Percentiles rank a stretch among this genome's conserved stretches.
phyloP scores from a whole-genome alignment of 2,888 invertebrate genomes.

The Stenichneumon culpator region DNA sequence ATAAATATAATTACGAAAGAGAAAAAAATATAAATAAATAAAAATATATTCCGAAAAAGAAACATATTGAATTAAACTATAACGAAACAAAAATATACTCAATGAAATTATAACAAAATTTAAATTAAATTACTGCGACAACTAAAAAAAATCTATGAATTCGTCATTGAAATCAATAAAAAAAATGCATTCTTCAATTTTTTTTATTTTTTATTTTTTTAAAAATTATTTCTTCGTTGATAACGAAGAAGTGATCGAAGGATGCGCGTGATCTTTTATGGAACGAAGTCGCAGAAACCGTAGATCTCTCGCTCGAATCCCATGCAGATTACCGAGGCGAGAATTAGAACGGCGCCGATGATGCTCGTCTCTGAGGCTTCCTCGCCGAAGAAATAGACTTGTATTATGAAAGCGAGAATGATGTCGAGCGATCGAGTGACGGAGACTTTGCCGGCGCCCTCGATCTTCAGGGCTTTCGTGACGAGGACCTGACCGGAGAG shows the following conservation, averaged over 20 bases:
- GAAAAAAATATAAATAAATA: no score
- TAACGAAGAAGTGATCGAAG: no score
- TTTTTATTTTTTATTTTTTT: neutral
- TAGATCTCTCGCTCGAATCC: slow-evolving; percentile 85
- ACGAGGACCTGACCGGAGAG: slow-evolving; percentile 84
- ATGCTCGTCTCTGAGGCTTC: slow-evolving; percentile 83
- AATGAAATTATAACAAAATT: no score
- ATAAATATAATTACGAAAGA: no score
- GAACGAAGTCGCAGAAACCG: slow-evolving; percentile 82
- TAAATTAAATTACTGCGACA: no score
- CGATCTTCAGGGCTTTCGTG: slow-evolving; percentile 84
- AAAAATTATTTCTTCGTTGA: slow-evolving; percentile 52
- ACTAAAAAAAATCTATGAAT: no score
- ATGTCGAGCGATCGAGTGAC: slow-evolving; percentile 86
- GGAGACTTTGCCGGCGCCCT: slow-evolving; percentile 85
- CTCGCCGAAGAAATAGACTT: slow-evolving; percentile 84
- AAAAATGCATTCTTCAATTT: no score
- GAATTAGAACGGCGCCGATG: slow-evolving; percentile 83
- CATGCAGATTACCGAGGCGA: slow-evolving; percentile 84
- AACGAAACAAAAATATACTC: no score
- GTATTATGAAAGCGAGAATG: slow-evolving; percentile 85
- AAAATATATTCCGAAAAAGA: no score
- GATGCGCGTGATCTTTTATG: slow-evolving; percentile 66
- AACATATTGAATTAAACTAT: no score
- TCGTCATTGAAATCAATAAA: no score